Evolutionary conservation across 1,140 invertebrate species (phyloP).

Genomic region (Trachelipus rathkii): DNA sequence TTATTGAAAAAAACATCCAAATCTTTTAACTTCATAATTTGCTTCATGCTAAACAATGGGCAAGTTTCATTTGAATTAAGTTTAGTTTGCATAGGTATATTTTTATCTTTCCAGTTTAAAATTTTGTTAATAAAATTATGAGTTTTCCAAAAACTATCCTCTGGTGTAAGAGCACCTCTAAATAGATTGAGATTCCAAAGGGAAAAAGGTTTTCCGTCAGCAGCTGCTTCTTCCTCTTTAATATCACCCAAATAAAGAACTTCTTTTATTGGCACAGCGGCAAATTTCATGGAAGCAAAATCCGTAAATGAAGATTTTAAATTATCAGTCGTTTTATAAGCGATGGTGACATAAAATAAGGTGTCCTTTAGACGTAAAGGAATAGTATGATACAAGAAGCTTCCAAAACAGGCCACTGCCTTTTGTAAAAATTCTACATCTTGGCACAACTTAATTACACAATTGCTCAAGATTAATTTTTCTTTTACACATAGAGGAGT

Average conservation of each 20-base stretch:
- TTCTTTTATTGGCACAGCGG: slow-evolving; percentile 21
- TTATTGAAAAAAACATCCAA: slow-evolving; percentile 31
- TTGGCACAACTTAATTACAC: slow-evolving; percentile 22
- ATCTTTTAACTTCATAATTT: slow-evolving; percentile 29
- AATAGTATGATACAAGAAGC: slow-evolving; percentile 35
- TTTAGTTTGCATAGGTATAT: slow-evolving; percentile 9
- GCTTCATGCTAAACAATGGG: slow-evolving; percentile 30
- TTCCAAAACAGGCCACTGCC: slow-evolving; percentile 12
- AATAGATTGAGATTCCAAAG: slow-evolving; percentile 38
- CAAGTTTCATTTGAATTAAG: neutral
- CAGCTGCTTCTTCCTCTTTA: slow-evolving; percentile 6
- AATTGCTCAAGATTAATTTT: slow-evolving; percentile 37
- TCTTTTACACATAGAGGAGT: slow-evolving; percentile 18
- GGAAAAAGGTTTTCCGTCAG: slow-evolving; percentile 18
- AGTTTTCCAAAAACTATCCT: slow-evolving; percentile 38
- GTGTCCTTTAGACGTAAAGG: slow-evolving; percentile 22
- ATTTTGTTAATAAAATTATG: slow-evolving; percentile 29
- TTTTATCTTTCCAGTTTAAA: slow-evolving; percentile 1
- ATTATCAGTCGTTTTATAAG: slow-evolving; percentile 29
- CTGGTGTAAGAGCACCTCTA: slow-evolving; percentile 17
- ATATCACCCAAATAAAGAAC: slow-evolving; percentile 18
- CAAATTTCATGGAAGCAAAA: slow-evolving; percentile 19
- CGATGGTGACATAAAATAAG: slow-evolving; percentile 35
- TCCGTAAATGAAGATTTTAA: slow-evolving; percentile 24
- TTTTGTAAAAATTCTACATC: slow-evolving; percentile 10